These are phyloP conservation scores for Anhinga rufa DNA, from an alignment of 2,113 vertebrate genomes.

Conservation along the genomic window DNA sequence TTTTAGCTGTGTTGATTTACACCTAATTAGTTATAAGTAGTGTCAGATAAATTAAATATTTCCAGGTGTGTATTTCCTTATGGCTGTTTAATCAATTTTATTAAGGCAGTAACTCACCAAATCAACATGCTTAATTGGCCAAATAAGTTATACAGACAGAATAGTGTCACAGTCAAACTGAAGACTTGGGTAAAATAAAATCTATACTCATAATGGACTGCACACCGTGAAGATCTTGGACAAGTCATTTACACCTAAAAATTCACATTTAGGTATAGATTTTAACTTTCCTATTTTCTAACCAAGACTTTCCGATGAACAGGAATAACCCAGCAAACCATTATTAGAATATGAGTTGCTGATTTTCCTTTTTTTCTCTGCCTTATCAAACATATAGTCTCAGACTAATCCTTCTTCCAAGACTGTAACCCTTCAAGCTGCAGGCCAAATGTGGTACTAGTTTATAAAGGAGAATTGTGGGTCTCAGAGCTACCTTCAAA, in stretches of 20 bases:
- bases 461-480: neutral
- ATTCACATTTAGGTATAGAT: neutral
- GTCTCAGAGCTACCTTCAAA: neutral
- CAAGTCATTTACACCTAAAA: neutral
- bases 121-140: neutral
- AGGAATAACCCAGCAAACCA: neutral
- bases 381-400: neutral
- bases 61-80: conserved; percentile 3
- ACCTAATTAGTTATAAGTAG: neutral
- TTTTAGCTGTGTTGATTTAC: conserved; percentile 20
- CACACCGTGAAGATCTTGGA: neutral
- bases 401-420: neutral
- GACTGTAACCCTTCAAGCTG: neutral
- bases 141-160: neutral
- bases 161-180: neutral
- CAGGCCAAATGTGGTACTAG: neutral
- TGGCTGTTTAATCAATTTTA: neutral
- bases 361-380: neutral
- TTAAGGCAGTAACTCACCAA: neutral
- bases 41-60: conserved; percentile 34
- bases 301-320: neutral
- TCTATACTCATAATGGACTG: neutral
- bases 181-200: neutral
- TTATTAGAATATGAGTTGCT: neutral
- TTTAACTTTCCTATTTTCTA: neutral